These are phyloP conservation scores for Meliscaeva auricollis DNA, from an alignment of 2,888 invertebrate genomes.

Conservation along the genomic window DNA sequence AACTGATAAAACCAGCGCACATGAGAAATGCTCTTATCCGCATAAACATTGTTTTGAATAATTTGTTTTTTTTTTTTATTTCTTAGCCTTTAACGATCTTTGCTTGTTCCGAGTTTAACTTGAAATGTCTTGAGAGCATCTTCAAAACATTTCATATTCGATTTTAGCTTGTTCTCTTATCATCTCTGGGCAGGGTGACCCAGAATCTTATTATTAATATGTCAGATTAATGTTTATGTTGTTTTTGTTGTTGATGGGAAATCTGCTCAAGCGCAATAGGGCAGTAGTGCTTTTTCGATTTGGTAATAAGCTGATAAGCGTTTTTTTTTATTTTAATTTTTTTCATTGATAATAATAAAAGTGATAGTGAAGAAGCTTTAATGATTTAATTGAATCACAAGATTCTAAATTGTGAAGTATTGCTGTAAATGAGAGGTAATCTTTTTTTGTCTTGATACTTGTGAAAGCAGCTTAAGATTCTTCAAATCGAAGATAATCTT, in stretches of 20 bases:
- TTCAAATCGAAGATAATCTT: too few species aligned
- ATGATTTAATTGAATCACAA: too few species aligned
- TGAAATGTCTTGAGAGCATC: slow-evolving; percentile 26
- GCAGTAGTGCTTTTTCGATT: background rate
- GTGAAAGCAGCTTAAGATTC: too few species aligned
- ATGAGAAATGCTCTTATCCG: background rate
- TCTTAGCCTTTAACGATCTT: slow-evolving; percentile 1
- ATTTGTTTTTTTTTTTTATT: too few species aligned
- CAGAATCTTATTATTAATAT: slow-evolving; percentile 36
- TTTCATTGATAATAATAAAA: too few species aligned
- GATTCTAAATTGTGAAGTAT: too few species aligned
- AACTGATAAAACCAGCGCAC: slow-evolving; percentile 40
- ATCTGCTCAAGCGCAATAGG: slow-evolving; percentile 8
- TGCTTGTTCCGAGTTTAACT: slow-evolving; percentile 7
- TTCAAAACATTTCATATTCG: background rate
- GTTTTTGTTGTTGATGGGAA: slow-evolving; percentile 6
- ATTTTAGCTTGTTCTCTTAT: slow-evolving; percentile 28
- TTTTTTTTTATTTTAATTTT: too few species aligned
- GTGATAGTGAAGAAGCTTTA: too few species aligned
- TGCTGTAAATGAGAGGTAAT: too few species aligned
- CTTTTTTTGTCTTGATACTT: too few species aligned
- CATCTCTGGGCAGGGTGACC: slow-evolving; percentile 57
- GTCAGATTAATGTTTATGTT: slow-evolving; percentile 10
- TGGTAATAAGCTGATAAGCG: background rate
- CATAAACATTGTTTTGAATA: slow-evolving; percentile 38